These are phyloP conservation scores for Tinamus major DNA, from an alignment of 2,797 vertebrate species.

Conservation along the genomic window DNA sequence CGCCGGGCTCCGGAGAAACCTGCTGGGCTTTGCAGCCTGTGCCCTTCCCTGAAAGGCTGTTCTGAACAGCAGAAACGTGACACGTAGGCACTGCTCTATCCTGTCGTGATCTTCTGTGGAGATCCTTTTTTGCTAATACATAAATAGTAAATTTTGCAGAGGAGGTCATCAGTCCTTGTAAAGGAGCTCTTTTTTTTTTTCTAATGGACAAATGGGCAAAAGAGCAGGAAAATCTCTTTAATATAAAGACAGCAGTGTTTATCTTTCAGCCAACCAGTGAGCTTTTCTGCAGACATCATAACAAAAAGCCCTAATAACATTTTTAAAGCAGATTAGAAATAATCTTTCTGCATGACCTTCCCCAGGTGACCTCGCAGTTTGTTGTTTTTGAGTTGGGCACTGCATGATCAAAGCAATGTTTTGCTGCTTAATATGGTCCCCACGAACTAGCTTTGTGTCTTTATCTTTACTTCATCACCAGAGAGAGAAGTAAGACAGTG, in stretches of 20 bases:
- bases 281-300: slow-evolving; percentile 20
- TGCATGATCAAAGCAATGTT: neutral
- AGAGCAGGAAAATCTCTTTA: neutral
- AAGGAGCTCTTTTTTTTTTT: neutral
- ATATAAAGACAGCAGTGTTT: slow-evolving; percentile 22
- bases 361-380: slow-evolving; percentile 24
- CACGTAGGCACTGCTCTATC: neutral
- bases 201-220: neutral
- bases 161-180: neutral
- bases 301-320: slow-evolving; percentile 69
- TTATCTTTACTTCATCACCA: neutral
- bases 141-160: neutral
- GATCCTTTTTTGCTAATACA: neutral
- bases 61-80: neutral
- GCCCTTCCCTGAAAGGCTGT: neutral
- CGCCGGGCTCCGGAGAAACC: neutral
- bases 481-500: neutral
- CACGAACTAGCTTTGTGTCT: neutral
- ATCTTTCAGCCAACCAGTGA: slow-evolving; percentile 37
- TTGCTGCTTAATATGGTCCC: slow-evolving; percentile 2
- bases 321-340: slow-evolving; percentile 78
- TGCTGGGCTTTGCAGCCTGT: neutral
- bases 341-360: slow-evolving; percentile 64
- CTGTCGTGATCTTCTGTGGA: neutral
- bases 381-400: slow-evolving; percentile 13